Conservation (phyloP, 2,113 vertebrate genomes). For the Nannospalax galili region DNA sequence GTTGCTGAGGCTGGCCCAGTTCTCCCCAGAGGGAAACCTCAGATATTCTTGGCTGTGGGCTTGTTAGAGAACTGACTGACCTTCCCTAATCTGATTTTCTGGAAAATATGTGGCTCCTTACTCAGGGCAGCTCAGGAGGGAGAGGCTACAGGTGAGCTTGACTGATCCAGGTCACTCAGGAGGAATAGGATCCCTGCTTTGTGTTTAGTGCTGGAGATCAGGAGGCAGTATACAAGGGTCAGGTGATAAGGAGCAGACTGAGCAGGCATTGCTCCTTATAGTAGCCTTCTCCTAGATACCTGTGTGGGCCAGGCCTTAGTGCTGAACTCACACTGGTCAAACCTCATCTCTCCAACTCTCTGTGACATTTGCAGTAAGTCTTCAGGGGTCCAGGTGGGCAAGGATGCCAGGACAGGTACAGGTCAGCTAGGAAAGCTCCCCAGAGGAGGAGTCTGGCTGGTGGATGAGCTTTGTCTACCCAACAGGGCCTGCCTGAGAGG, state of each 20-base stretch:
- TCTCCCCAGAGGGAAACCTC: rapidly evolving
- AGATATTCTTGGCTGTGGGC: neutral
- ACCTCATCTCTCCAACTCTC: neutral
- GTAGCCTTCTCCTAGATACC: neutral
- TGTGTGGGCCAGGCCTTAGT: neutral
- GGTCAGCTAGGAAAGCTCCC: constrained; percentile 2
- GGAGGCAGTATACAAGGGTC: neutral
- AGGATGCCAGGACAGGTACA: neutral
- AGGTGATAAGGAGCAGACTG: neutral
- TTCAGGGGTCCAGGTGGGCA: neutral
- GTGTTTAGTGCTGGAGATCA: neutral
- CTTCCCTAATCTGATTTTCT: neutral
- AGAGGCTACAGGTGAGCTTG: neutral
- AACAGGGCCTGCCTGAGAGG: neutral
- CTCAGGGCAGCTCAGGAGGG: neutral
- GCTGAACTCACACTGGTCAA: neutral
- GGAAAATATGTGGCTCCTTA: rapidly evolving
- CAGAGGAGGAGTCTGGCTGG: neutral
- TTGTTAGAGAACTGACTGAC: neutral
- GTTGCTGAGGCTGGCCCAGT: neutral
- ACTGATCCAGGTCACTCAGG: neutral
- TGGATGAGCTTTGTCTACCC: neutral
- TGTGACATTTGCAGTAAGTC: neutral
- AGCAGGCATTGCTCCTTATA: neutral
- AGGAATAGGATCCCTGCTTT: neutral